Percentiles rank a stretch among this genome's conserved stretches.
phyloP scores from a whole-genome alignment of 2,113 vertebrate species.

The Megalops atlanticus region DNA sequence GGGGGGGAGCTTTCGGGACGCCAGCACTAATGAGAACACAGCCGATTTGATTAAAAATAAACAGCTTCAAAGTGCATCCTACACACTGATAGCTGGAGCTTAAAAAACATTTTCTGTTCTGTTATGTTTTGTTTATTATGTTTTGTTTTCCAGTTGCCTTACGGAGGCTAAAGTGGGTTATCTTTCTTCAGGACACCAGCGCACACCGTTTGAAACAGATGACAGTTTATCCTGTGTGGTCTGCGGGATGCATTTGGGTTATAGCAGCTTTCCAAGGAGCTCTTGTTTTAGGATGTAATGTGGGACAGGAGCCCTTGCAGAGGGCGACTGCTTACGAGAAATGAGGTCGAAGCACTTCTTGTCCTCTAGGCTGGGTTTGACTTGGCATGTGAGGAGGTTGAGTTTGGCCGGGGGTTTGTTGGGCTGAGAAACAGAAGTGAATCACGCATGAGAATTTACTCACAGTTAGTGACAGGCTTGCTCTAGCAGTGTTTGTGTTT shows the following conservation, averaged over 20 bases:
- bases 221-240: too few relatives aligned
- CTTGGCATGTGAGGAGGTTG: conserved; percentile 74
- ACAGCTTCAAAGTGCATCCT: neutral
- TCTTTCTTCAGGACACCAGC: neutral
- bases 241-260: too few relatives aligned
- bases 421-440: conserved; percentile 45
- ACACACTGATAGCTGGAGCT: neutral
- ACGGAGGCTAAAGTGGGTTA: neutral
- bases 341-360: conserved; percentile 73
- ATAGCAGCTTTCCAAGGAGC: too few relatives aligned
- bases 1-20: neutral
- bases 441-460: neutral
- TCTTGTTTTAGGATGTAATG: neutral
- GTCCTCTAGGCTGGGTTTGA: conserved; percentile 69
- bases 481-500: too few relatives aligned
- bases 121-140: neutral
- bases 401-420: conserved; percentile 64
- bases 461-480: neutral
- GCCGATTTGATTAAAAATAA: neutral
- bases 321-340: conserved; percentile 57
- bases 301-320: neutral
- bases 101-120: neutral
- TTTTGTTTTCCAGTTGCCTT: neutral
- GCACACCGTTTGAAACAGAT: neutral
- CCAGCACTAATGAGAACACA: neutral